phyloP scores from a whole-genome alignment of 2,888 invertebrate genomes.

The Alloscopus bannaensis region DNA sequence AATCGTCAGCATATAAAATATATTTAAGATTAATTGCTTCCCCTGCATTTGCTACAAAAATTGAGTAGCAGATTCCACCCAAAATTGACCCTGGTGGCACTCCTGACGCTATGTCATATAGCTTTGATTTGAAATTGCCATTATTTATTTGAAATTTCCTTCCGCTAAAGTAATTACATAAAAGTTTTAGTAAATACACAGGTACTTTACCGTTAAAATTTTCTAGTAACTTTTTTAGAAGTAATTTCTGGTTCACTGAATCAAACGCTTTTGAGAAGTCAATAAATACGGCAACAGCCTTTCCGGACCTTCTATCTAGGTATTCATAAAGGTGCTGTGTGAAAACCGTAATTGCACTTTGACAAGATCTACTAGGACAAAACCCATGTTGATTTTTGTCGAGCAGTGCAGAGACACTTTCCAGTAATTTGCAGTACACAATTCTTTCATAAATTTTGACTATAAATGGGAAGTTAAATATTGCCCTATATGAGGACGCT shows the following conservation, averaged over 20 bases:
- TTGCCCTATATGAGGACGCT: background rate
- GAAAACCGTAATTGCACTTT: slow-evolving; percentile 34
- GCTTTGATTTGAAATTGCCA: slow-evolving; percentile 22
- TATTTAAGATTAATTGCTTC: slow-evolving; percentile 1
- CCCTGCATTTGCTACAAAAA: slow-evolving; percentile 35
- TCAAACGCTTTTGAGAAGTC: slow-evolving; percentile 60
- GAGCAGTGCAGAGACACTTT: background rate
- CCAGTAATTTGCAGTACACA: background rate
- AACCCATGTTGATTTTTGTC: slow-evolving; percentile 49
- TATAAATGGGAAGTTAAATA: slow-evolving; percentile 1
- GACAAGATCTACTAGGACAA: slow-evolving; percentile 34
- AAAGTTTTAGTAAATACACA: slow-evolving; percentile 22
- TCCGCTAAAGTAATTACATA: slow-evolving; percentile 25
- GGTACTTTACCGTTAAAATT: slow-evolving; percentile 3
- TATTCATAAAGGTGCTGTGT: slow-evolving; percentile 44
- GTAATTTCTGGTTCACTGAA: background rate
- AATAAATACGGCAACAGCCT: slow-evolving; percentile 39
- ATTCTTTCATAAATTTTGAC: slow-evolving; percentile 5
- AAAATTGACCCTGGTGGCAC: slow-evolving; percentile 31
- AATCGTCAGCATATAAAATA: slow-evolving; percentile 10
- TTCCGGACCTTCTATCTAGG: slow-evolving; percentile 29
- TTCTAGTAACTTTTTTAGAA: slow-evolving; percentile 33
- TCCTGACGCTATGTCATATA: slow-evolving; percentile 26
- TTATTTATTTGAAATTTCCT: slow-evolving; percentile 34
- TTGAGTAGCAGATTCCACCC: slow-evolving; percentile 15